Conservation (phyloP, 2,113 vertebrate species). For the Parotia lawesii region DNA sequence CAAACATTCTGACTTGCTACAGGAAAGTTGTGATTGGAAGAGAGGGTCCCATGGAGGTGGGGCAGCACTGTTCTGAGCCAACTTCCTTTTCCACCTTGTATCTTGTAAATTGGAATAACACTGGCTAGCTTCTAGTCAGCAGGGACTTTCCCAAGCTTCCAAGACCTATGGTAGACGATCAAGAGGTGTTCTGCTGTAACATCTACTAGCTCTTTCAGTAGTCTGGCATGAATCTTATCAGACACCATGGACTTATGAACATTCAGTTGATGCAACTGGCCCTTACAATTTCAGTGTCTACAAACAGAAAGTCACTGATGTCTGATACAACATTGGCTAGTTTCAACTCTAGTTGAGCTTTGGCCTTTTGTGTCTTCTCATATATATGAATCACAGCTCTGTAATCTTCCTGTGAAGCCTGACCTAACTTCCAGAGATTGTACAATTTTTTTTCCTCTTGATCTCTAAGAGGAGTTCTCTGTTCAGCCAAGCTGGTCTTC, state of each 20-base stretch:
- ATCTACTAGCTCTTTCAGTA: not conserved
- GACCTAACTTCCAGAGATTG: too few species aligned
- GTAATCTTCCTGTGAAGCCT: too few species aligned
- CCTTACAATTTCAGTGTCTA: not conserved
- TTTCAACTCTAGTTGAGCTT: too few species aligned
- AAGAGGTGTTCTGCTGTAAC: not conserved
- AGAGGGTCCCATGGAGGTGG: too few species aligned
- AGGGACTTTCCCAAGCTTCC: not conserved
- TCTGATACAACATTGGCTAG: not conserved
- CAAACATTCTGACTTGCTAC: too few species aligned
- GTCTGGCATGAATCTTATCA: not conserved
- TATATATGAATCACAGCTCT: too few species aligned
- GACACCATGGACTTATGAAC: not conserved
- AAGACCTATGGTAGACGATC: not conserved
- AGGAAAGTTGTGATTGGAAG: too few species aligned
- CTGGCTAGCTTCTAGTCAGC: not conserved
- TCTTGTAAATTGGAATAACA: not conserved
- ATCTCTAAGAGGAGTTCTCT: too few species aligned
- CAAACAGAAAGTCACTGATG: not conserved
- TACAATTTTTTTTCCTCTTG: too few species aligned
- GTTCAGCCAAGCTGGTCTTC: too few species aligned
- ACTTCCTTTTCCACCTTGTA: not conserved
- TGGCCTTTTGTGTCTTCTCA: too few species aligned
- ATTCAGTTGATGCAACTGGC: not conserved
- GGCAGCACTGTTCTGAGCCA: too few species aligned